Evolutionary conservation across 2,888 invertebrate genomes (phyloP).

Genomic region (Drosophila stalkeri): DNA sequence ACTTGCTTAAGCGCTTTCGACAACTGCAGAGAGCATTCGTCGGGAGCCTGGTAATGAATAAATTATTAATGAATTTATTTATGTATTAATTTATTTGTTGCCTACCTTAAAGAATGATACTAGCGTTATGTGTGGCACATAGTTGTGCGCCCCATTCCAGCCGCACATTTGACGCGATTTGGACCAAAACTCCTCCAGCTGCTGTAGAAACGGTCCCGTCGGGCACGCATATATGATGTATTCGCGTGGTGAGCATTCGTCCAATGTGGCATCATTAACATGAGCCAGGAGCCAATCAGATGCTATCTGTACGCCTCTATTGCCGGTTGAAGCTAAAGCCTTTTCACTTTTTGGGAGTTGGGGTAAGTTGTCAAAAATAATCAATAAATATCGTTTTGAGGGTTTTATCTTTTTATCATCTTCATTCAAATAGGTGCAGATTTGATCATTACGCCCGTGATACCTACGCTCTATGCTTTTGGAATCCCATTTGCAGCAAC

Average conservation of each 20-base stretch:
- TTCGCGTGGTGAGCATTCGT: slow-evolving; percentile 91
- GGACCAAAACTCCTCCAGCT: slow-evolving; percentile 90
- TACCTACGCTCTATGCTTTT: slow-evolving; percentile 94
- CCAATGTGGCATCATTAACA: slow-evolving; percentile 93
- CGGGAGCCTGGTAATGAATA: slow-evolving; percentile 88
- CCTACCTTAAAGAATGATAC: slow-evolving; percentile 94
- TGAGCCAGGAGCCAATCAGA: slow-evolving; percentile 96
- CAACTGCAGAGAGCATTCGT: slow-evolving; percentile 89
- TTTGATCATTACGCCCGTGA: not conserved
- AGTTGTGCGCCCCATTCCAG: slow-evolving; percentile 96
- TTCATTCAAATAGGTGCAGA: not conserved
- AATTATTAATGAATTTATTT: not conserved
- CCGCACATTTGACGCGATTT: slow-evolving; percentile 90
- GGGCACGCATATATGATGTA: slow-evolving; percentile 96
- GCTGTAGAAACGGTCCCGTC: slow-evolving; percentile 88
- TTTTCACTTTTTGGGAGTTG: slow-evolving; percentile 88
- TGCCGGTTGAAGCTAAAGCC: slow-evolving; percentile 95
- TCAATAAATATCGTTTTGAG: slow-evolving; percentile 52
- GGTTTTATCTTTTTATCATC: not conserved
- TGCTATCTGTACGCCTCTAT: slow-evolving; percentile 94
- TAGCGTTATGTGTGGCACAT: slow-evolving; percentile 95
- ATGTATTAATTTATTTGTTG: not conserved
- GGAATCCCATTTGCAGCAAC: slow-evolving; percentile 94
- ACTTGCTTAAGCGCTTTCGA: slow-evolving; percentile 90
- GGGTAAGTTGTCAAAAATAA: slow-evolving; percentile 38